These are phyloP conservation scores for Hozukius guyotensis DNA, from an alignment of 2,797 vertebrate genomes.

Conservation along the genomic window DNA sequence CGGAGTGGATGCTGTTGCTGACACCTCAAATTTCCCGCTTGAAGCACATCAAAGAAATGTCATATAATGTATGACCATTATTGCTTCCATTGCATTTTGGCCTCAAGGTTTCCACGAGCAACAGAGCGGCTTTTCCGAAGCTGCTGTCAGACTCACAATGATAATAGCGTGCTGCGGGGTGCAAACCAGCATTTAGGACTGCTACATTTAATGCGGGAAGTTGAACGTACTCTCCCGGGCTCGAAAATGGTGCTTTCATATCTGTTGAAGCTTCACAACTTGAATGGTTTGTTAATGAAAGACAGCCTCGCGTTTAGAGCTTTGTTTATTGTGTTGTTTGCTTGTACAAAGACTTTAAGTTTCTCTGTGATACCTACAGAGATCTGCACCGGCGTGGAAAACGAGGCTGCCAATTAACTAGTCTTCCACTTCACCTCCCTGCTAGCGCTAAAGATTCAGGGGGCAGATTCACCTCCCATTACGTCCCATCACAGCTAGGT, in stretches of 20 bases:
- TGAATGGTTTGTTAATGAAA: constrained; percentile 10
- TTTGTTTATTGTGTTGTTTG: constrained; percentile 4
- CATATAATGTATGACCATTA: constrained; percentile 31
- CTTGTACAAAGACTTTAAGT: background rate
- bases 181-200: constrained; percentile 19
- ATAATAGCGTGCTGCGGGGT: constrained; percentile 5
- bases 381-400: constrained; percentile 14
- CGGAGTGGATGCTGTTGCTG: background rate
- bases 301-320: background rate
- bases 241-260: background rate
- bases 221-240: background rate
- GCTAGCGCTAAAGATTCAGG: background rate
- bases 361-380: background rate
- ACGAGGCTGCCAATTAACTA: constrained; percentile 40
- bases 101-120: constrained; percentile 25
- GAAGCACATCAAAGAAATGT: constrained; percentile 33
- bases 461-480: constrained; percentile 20
- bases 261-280: background rate
- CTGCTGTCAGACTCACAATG: constrained; percentile 1
- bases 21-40: constrained; percentile 10
- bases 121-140: background rate
- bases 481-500: constrained; percentile 2
- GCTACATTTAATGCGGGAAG: background rate
- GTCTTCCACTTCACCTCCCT: constrained; percentile 15
- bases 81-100: constrained; percentile 19